phyloP scores from a whole-genome alignment of 2,888 invertebrate species.

The Pyralis farinalis region DNA sequence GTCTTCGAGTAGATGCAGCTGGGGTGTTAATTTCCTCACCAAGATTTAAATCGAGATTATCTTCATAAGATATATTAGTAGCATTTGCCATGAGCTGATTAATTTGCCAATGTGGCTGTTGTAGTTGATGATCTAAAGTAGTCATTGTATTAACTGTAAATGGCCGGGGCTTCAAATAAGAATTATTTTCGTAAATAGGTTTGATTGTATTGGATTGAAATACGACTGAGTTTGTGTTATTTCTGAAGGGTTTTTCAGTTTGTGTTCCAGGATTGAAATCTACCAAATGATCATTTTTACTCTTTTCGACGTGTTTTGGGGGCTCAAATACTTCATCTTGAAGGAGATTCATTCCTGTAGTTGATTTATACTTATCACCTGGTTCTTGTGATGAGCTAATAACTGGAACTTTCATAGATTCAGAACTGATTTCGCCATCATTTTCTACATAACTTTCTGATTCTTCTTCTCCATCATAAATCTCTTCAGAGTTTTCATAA shows the following conservation, averaged over 20 bases:
- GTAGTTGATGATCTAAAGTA: slow-evolving; percentile 65
- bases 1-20: slow-evolving; percentile 26
- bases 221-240: slow-evolving; percentile 43
- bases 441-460: slow-evolving; percentile 38
- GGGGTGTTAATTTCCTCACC: slow-evolving; percentile 60
- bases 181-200: slow-evolving; percentile 49
- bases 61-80: slow-evolving; percentile 63
- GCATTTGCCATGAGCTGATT: slow-evolving; percentile 66
- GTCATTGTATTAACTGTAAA: slow-evolving; percentile 54
- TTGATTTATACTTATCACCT: slow-evolving; percentile 28
- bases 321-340: slow-evolving; percentile 43
- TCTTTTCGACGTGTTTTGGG: slow-evolving; percentile 31
- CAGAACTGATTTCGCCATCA: slow-evolving; percentile 70
- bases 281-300: slow-evolving; percentile 30
- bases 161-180: slow-evolving; percentile 61
- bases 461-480: slow-evolving; percentile 67
- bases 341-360: slow-evolving; percentile 41
- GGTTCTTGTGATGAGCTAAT: slow-evolving; percentile 57
- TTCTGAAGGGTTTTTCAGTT: slow-evolving; percentile 71
- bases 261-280: slow-evolving; percentile 63
- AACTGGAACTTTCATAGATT: slow-evolving; percentile 71
- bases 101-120: slow-evolving; percentile 76
- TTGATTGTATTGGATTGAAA: slow-evolving; percentile 62
- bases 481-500: slow-evolving; percentile 68
- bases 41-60: slow-evolving; percentile 62